These are phyloP conservation scores for Entomyzon cyanotis DNA, from an alignment of 2,113 vertebrate genomes.

Conservation along the genomic window DNA sequence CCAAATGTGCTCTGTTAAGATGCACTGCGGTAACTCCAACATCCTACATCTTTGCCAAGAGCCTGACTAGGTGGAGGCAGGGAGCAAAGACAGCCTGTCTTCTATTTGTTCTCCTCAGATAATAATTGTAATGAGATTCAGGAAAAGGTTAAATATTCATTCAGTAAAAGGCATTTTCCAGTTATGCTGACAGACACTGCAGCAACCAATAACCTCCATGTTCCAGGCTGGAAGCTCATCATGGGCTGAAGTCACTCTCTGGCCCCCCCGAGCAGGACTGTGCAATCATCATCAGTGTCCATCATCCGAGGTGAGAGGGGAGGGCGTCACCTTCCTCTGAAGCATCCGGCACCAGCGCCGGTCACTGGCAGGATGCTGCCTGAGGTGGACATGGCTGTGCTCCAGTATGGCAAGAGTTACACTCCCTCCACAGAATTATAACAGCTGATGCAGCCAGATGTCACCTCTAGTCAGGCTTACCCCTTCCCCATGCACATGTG, in stretches of 20 bases:
- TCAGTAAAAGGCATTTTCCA: not conserved
- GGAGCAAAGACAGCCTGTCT: not conserved
- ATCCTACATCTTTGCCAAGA: not conserved
- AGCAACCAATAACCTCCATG: not conserved
- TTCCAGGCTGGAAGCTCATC: not conserved
- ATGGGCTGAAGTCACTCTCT: not conserved
- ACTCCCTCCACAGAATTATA: not conserved
- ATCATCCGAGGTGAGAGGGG: slow-evolving; percentile 7
- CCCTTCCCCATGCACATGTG: not conserved
- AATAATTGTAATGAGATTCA: not conserved
- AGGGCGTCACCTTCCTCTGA: slow-evolving; percentile 57
- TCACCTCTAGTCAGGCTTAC: not conserved
- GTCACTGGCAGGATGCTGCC: slow-evolving; percentile 25
- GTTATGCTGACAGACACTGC: not conserved
- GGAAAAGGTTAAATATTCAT: not conserved
- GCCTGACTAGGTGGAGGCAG: not conserved
- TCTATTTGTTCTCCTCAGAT: not conserved
- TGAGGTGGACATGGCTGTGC: rapidly evolving
- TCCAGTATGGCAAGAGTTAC: not conserved
- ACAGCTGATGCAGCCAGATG: not conserved
- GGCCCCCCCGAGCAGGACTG: not conserved
- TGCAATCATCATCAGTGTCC: not conserved
- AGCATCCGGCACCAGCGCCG: not conserved
- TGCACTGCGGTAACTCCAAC: not conserved
- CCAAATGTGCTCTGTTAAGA: not conserved